Conservation (phyloP, 2,888 invertebrate species). For the Panopea generosa region DNA sequence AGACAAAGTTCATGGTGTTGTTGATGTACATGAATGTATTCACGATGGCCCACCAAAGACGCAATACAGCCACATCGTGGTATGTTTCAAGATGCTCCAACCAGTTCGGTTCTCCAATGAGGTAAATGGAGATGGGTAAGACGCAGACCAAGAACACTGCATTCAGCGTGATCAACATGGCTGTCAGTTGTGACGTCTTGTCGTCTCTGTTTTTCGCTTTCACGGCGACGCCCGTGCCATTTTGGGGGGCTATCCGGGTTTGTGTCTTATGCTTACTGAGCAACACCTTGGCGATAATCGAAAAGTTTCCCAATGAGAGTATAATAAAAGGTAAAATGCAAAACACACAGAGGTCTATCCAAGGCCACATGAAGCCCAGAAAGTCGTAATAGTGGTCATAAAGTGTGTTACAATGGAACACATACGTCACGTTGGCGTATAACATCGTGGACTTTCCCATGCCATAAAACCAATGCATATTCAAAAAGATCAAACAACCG, state of each 20-base stretch:
- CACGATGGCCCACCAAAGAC: constrained; percentile 66
- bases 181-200: constrained; percentile 68
- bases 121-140: constrained; percentile 68
- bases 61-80: constrained; percentile 27
- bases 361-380: constrained; percentile 64
- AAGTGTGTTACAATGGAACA: constrained; percentile 40
- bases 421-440: constrained; percentile 14
- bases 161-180: constrained; percentile 68
- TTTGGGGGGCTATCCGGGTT: constrained; percentile 16
- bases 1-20: constrained; percentile 71
- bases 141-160: constrained; percentile 70
- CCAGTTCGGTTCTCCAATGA: constrained; percentile 65
- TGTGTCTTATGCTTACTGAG: constrained; percentile 46
- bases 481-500: constrained; percentile 52
- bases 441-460: constrained; percentile 23
- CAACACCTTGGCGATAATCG: constrained; percentile 67
- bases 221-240: too few species aligned
- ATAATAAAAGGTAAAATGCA: constrained; percentile 71
- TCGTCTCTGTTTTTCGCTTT: neutral
- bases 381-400: constrained; percentile 58
- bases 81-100: constrained; percentile 7
- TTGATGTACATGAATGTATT: constrained; percentile 73
- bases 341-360: constrained; percentile 75
- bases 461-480: constrained; percentile 70
- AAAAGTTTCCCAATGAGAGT: constrained; percentile 70